Percentiles rank a stretch among this genome's conserved stretches.
phyloP scores from a whole-genome alignment of 2,113 vertebrate genomes.

The Lepisosteus oculatus region DNA sequence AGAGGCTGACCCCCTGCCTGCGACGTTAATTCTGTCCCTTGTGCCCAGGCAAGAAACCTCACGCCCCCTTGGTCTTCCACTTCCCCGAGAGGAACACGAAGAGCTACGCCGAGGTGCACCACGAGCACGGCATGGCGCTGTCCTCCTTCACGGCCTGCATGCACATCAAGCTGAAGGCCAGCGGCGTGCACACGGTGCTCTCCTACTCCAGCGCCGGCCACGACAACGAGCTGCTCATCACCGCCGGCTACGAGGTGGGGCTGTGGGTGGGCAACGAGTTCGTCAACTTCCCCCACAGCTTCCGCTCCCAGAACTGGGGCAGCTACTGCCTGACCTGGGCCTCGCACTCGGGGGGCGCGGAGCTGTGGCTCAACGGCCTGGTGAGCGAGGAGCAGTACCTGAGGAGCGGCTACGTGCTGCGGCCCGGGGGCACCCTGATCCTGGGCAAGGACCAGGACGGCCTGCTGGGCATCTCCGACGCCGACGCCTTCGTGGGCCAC shows the following conservation, averaged over 20 bases:
- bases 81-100: conserved; percentile 58
- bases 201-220: conserved; percentile 64
- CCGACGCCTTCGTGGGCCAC: conserved; percentile 60
- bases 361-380: conserved; percentile 67
- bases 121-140: conserved; percentile 53
- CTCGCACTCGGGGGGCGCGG: conserved; percentile 51
- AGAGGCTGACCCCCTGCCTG: no score
- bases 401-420: conserved; percentile 50
- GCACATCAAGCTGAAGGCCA: conserved; percentile 43
- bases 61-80: conserved; percentile 66
- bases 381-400: conserved; percentile 51
- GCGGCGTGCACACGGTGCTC: conserved; percentile 56
- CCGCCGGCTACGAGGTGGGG: conserved; percentile 53
- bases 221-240: conserved; percentile 69
- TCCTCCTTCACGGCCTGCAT: conserved; percentile 70
- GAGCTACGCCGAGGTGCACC: conserved; percentile 58
- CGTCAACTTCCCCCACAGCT: conserved; percentile 61
- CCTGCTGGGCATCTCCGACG: conserved; percentile 64
- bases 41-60: conserved; percentile 37
- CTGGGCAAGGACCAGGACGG: conserved; percentile 72
- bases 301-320: conserved; percentile 51
- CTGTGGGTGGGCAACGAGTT: conserved; percentile 68
- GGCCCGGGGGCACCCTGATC: conserved; percentile 52
- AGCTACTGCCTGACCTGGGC: conserved; percentile 75
- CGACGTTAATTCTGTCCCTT: no score